Evolutionary conservation across 2,797 vertebrate genomes (phyloP).

Genomic region (Xenentodon cancila): DNA sequence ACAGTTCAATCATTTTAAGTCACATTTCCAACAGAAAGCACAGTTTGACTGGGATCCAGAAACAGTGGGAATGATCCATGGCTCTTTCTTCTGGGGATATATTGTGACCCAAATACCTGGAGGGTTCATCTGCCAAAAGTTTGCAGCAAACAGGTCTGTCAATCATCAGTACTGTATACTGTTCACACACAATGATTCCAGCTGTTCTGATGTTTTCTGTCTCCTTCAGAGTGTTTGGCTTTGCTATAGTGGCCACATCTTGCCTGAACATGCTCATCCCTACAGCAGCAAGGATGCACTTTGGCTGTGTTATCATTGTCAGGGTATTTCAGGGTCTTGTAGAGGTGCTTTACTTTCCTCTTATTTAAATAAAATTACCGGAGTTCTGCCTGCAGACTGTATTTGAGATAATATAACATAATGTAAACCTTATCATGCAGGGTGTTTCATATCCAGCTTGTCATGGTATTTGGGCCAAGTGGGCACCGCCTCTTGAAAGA

Average conservation of each 20-base stretch:
- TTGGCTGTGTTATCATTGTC: slow-evolving; percentile 90
- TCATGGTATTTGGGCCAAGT: slow-evolving; percentile 94
- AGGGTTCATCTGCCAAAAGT: slow-evolving; percentile 94
- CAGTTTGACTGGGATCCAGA: slow-evolving; percentile 94
- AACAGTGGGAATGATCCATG: slow-evolving; percentile 94
- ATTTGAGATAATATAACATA: not conserved
- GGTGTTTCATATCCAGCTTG: slow-evolving; percentile 93
- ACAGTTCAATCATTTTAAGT: not conserved
- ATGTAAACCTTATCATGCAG: slow-evolving; percentile 56
- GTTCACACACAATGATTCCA: not conserved
- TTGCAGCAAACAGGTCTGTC: slow-evolving; percentile 92
- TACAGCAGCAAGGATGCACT: slow-evolving; percentile 87
- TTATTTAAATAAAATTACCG: not conserved
- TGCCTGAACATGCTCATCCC: slow-evolving; percentile 92
- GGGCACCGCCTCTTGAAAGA: slow-evolving; percentile 91
- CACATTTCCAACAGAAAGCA: slow-evolving; percentile 79
- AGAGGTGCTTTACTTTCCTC: slow-evolving; percentile 78
- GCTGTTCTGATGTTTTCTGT: not conserved
- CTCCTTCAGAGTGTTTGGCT: slow-evolving; percentile 88
- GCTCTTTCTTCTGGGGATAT: slow-evolving; percentile 97
- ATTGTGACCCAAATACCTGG: slow-evolving; percentile 97
- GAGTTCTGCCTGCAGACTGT: not conserved
- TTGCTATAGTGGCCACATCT: slow-evolving; percentile 92
- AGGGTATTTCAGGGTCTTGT: slow-evolving; percentile 91
- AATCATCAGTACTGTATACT: too few species aligned